Evolutionary conservation across 2,113 vertebrate genomes (phyloP), one percentile per base, ranked within the genome.

Genomic region (Mungos mungo): DNA sequence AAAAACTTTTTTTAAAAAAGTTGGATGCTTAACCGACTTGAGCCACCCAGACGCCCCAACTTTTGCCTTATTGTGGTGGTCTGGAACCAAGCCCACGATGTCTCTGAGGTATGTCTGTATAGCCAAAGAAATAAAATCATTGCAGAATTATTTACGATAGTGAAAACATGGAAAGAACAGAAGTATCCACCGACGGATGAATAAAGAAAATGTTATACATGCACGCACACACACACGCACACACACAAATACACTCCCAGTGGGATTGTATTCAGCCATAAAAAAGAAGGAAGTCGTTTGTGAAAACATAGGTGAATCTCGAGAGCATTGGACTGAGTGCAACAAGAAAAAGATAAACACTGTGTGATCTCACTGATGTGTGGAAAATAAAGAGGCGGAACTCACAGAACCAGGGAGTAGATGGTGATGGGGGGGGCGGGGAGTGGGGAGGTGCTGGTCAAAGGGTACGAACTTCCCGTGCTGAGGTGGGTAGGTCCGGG

Each of bases 401-500:
- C 27, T 65, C 82, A 7, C 4, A 13, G 41, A 52, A 33, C 41
- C n/a, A 63, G 47, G 38, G 85, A 66, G 19, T 1, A 2, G 52
- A 1, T 7, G 25, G 72, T 16, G 76, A 33, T 52, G 35, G 11
- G 11, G 29, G 54, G 18, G 18, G 35, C 5, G 54, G n/a, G 29
- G 19, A 15, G 1, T 0, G 31, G 9, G 7, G 82, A 86, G 65
- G 38, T 12, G 41, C 4, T 3, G 60, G 47, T 12, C 31, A 21
- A 54, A 18, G 31, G 66, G 72, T 19, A 35, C 63, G 18, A 2
- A 7, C 35, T 31, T 68, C 47, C 63, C 4, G 50, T 4, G 23
- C 7, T 1, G 3, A 47, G 69, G 3, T 0, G 2, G 63, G 0
- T 16, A 19, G 3, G 31, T 11, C 88, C 10, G 12, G 69, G 29